phyloP scores from a whole-genome alignment of 2,888 invertebrate genomes.

The Leptinotarsa haldemani region DNA sequence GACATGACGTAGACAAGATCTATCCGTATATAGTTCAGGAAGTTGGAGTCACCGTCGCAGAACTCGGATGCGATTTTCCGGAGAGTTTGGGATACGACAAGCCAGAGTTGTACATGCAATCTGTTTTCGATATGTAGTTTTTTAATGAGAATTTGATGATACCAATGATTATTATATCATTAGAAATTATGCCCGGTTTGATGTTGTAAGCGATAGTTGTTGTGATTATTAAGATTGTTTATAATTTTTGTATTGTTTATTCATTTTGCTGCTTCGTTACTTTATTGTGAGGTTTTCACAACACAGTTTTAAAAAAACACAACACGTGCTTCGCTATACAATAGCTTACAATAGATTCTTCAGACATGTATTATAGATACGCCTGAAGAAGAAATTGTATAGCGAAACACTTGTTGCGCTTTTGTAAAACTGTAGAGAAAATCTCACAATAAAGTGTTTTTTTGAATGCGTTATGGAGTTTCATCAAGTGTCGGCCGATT shows the following conservation, averaged over 20 bases:
- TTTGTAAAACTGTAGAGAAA: too few relatives aligned
- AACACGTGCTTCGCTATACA: too few relatives aligned
- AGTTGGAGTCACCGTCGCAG: slow-evolving; percentile 88
- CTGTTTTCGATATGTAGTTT: slow-evolving; percentile 73
- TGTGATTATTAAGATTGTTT: not conserved
- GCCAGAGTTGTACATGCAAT: slow-evolving; percentile 89
- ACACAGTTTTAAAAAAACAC: too few relatives aligned
- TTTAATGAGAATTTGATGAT: not conserved
- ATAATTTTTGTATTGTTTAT: not conserved
- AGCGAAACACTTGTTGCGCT: too few relatives aligned
- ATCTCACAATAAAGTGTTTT: too few relatives aligned
- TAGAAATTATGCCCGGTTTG: not conserved
- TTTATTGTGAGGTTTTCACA: too few relatives aligned
- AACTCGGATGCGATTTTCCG: slow-evolving; percentile 92
- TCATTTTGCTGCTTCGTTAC: not conserved
- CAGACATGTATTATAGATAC: too few relatives aligned
- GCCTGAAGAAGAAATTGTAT: too few relatives aligned
- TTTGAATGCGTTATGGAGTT: too few relatives aligned
- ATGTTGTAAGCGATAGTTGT: not conserved
- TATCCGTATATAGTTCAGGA: slow-evolving; percentile 91
- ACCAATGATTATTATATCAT: not conserved
- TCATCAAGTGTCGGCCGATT: too few relatives aligned
- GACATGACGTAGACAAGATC: slow-evolving; percentile 76
- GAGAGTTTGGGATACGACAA: slow-evolving; percentile 97
- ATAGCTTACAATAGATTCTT: too few relatives aligned